phyloP scores from a whole-genome alignment of 2,888 invertebrate species.

The Drepana falcataria region DNA sequence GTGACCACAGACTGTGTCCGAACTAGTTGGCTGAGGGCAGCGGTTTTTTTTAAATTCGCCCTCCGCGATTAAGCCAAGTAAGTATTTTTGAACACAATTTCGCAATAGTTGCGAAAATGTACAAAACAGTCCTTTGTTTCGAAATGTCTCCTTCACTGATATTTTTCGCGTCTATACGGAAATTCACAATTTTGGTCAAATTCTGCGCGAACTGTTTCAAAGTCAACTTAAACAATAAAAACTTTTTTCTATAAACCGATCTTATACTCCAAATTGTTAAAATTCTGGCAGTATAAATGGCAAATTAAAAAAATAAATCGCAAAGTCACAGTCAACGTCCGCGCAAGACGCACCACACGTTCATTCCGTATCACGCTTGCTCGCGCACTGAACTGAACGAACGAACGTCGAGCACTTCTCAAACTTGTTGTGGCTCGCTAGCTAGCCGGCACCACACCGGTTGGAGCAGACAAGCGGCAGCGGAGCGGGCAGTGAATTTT shows the following conservation, averaged over 20 bases:
- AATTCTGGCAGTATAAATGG: slow-evolving; percentile 72
- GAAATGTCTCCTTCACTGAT: slow-evolving; percentile 65
- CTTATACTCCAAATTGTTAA: slow-evolving; percentile 69
- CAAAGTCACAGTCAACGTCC: slow-evolving; percentile 65
- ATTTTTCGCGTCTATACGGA: slow-evolving; percentile 76
- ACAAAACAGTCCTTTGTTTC: slow-evolving; percentile 78
- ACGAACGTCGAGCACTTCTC: slow-evolving; percentile 28
- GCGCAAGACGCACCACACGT: slow-evolving; percentile 79
- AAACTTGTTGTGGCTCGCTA: slow-evolving; percentile 13
- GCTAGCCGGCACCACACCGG: slow-evolving; percentile 7
- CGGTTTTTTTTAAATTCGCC: slow-evolving; percentile 46
- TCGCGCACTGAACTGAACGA: slow-evolving; percentile 67
- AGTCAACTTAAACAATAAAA: slow-evolving; percentile 56
- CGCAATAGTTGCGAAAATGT: slow-evolving; percentile 76
- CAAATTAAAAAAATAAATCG: slow-evolving; percentile 66
- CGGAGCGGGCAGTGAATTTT: slow-evolving; percentile 45
- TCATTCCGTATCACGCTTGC: slow-evolving; percentile 79
- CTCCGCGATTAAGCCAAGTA: slow-evolving; percentile 54
- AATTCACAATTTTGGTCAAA: slow-evolving; percentile 71
- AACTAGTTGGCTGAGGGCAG: slow-evolving; percentile 70
- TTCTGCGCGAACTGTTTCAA: slow-evolving; percentile 70
- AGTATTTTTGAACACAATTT: slow-evolving; percentile 77
- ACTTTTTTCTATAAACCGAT: slow-evolving; percentile 60
- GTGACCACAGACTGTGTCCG: slow-evolving; percentile 68
- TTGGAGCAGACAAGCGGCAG: background rate